Percentiles rank a stretch among this genome's conserved stretches.
These are phyloP conservation scores for Nebria ingens DNA, from an alignment of 1,140 invertebrate species.

Conservation along the genomic window DNA sequence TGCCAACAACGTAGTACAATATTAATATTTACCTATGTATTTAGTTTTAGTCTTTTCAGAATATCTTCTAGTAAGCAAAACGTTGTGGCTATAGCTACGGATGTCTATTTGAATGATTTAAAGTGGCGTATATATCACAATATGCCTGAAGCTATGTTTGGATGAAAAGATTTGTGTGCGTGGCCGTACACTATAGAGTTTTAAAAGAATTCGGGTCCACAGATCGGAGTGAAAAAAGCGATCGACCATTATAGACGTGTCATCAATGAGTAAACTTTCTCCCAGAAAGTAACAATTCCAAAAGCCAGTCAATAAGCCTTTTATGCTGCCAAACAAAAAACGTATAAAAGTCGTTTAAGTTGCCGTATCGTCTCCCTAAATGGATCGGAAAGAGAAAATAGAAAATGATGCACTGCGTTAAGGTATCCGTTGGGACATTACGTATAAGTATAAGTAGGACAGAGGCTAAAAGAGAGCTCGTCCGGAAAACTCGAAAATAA, in stretches of 20 bases:
- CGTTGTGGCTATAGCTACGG: not conserved
- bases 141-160: not conserved
- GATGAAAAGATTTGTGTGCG: not conserved
- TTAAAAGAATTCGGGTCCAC: not conserved
- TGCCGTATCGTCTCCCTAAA: not conserved
- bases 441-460: not conserved
- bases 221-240: not conserved
- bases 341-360: slow-evolving; percentile 7
- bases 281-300: not conserved
- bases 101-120: too few relatives aligned
- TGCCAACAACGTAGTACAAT: too few relatives aligned
- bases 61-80: not conserved
- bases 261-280: slow-evolving; percentile 5
- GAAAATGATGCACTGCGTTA: not conserved
- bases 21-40: too few relatives aligned
- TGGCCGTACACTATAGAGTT: not conserved
- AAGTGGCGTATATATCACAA: too few relatives aligned
- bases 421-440: not conserved
- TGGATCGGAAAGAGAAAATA: slow-evolving; percentile 4
- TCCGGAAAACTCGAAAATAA: slow-evolving; percentile 6
- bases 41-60: slow-evolving; percentile 4
- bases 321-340: slow-evolving; percentile 6
- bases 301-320: slow-evolving; percentile 5
- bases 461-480: not conserved
- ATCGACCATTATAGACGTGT: slow-evolving; percentile 4